A percentile compares a stretch with the other conserved stretches of the same genome.
These are phyloP conservation scores for Lonchura striata DNA, from an alignment of 2,113 vertebrate genomes.

Conservation along the genomic window DNA sequence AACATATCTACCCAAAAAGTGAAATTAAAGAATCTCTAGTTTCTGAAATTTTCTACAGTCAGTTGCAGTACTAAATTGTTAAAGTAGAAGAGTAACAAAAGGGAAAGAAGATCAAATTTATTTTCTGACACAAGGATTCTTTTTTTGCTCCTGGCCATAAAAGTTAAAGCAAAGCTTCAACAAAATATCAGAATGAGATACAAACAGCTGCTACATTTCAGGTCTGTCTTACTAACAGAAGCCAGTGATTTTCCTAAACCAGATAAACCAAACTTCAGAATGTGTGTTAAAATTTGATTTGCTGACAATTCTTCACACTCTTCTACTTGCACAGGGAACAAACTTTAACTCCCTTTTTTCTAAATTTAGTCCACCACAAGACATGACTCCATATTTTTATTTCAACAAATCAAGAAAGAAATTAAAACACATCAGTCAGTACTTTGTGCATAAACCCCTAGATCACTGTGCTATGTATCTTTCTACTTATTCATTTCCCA, in stretches of 20 bases:
- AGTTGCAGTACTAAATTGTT: neutral
- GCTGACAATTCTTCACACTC: neutral
- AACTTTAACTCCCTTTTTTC: neutral
- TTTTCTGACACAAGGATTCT: conserved; percentile 40
- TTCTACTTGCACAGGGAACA: neutral
- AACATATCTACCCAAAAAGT: conserved; percentile 30
- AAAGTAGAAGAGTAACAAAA: conserved; percentile 23
- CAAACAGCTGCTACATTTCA: neutral
- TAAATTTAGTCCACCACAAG: conserved; percentile 23
- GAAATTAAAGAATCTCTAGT: conserved; percentile 30
- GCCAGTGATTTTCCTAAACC: neutral
- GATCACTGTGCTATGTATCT: neutral
- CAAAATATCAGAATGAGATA: conserved; percentile 13
- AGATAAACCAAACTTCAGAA: conserved; percentile 36
- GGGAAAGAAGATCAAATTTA: conserved; percentile 44
- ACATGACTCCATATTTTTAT: neutral
- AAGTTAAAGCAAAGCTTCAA: conserved; percentile 40
- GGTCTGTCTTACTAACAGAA: neutral
- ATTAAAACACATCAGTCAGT: neutral
- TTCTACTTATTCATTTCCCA: neutral
- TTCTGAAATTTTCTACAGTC: conserved; percentile 27
- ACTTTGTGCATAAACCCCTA: neutral
- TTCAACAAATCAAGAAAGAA: neutral
- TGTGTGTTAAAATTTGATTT: conserved; percentile 48
- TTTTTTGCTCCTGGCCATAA: conserved; percentile 14